phyloP scores from a whole-genome alignment of 2,888 invertebrate species.

The Ichneumoninae sp. region DNA sequence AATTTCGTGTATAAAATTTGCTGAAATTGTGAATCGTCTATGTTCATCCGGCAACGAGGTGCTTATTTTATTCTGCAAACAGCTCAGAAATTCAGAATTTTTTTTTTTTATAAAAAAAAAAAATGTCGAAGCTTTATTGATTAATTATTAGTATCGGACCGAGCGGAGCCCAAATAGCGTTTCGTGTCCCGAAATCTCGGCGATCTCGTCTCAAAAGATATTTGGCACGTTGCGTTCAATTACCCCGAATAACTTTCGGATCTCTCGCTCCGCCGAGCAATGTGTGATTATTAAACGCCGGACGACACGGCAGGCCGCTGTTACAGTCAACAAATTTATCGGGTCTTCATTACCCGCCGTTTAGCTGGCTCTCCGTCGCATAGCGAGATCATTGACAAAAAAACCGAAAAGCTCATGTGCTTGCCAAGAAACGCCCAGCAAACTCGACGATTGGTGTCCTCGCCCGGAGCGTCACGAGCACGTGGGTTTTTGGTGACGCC shows the following conservation, averaged over 20 bases:
- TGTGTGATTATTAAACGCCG: slow-evolving; percentile 76
- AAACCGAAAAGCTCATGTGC: slow-evolving; percentile 70
- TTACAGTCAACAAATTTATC: slow-evolving; percentile 78
- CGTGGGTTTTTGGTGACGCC: slow-evolving; percentile 80
- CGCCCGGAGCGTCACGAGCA: slow-evolving; percentile 77
- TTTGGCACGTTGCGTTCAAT: slow-evolving; percentile 53
- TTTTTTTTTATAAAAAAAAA: no score
- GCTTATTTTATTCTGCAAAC: no score
- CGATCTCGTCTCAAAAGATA: slow-evolving; percentile 34
- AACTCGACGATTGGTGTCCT: slow-evolving; percentile 75
- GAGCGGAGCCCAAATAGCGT: not conserved
- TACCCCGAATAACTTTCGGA: slow-evolving; percentile 34
- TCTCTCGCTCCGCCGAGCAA: slow-evolving; percentile 50
- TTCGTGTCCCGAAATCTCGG: not conserved
- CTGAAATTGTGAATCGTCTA: no score
- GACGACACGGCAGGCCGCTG: slow-evolving; percentile 65
- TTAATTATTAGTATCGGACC: not conserved
- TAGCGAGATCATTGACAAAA: slow-evolving; percentile 75
- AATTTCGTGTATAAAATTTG: no score
- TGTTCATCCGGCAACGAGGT: no score
- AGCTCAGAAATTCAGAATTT: no score
- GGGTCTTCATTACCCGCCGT: slow-evolving; percentile 79
- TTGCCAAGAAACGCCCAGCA: slow-evolving; percentile 82
- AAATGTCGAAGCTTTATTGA: not conserved
- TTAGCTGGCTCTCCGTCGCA: slow-evolving; percentile 72